Evolutionary conservation across 2,888 invertebrate genomes (phyloP), one percentile per base, ranked within the genome.

Genomic region (Callyntrura sp.): DNA sequence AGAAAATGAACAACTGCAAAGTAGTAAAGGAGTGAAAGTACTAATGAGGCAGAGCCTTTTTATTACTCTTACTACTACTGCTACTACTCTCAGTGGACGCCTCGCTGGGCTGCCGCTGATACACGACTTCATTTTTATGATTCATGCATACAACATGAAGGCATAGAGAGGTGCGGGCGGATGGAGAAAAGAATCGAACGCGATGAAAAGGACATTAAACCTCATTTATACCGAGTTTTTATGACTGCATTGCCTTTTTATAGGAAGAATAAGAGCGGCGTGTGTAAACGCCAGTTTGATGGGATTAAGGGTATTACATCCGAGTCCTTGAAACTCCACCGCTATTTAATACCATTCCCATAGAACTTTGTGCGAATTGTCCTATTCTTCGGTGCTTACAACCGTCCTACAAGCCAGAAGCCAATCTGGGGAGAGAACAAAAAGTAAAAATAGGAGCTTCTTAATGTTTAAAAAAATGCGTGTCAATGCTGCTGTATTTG

Each of bases 191-290:
- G 83, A 83, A 83, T 83, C 83, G 83, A 83, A 83, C 51, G 68
- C 83, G 83, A 83, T 68, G 68, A 83, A 85, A 85, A 85, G 76
- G 28, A 78, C 85, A 85, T 85, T 85, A 85, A 85, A 85, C 45
- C 85, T 85, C 85, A 85, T 85, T 85, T 85, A 76, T 85, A 78
- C 78, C 78, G 62, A 57, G 85, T 76, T 78, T 85, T 85, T 85
- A 85, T 85, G 85, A 85, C 85, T 65, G 85, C 76, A 78, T 78
- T 51, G 76, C 55, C 28, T 76, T 28, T 76, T 76, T 8, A 20
- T 45, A 28, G 35, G 5, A 2, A 68, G n/a, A 51, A 9, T n/a
- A 4, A 51, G 76, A 85, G 65, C 62, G 51, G 62, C 73, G 55
- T 73, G 85, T 62, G 85, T 62, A 78, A 85, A 85, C 65, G 78